Percentiles rank a stretch among this genome's conserved stretches.
These are phyloP conservation scores for Gallinago nigripennis DNA, from an alignment of 2,797 vertebrate genomes.

Conservation along the genomic window DNA sequence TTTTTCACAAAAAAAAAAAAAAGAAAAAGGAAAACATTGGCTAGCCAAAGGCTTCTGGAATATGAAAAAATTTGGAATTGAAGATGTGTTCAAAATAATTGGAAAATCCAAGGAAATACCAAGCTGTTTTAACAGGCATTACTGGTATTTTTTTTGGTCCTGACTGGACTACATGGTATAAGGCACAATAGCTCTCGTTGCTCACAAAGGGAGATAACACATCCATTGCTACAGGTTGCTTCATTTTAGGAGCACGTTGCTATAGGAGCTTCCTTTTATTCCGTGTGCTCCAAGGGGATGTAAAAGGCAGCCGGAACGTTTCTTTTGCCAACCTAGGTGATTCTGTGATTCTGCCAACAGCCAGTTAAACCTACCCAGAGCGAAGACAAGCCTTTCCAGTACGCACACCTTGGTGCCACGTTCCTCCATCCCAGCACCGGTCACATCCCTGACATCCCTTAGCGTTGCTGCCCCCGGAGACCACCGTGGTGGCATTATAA, in stretches of 20 bases:
- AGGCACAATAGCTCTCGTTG: background rate
- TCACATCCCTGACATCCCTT: background rate
- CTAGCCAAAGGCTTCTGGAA: background rate
- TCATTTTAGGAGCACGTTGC: background rate
- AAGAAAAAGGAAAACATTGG: background rate
- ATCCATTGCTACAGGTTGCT: background rate
- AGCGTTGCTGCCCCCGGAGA: rapidly evolving
- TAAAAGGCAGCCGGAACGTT: rapidly evolving
- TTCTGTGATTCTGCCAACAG: background rate
- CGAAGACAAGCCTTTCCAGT: background rate
- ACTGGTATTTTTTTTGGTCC: background rate
- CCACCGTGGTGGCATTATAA: rapidly evolving
- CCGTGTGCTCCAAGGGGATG: rapidly evolving
- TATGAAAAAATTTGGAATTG: background rate
- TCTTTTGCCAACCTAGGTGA: background rate
- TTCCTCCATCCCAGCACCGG: background rate
- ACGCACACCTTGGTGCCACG: rapidly evolving
- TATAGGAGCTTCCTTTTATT: background rate
- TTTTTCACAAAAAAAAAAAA: background rate
- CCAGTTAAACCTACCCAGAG: rapidly evolving
- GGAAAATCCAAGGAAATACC: background rate
- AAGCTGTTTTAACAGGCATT: background rate
- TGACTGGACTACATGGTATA: rapidly evolving
- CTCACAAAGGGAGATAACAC: rapidly evolving
- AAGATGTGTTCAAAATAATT: background rate